Base-by-base conservation (phyloP, 1,140 invertebrate species). In the Drosophila punjabiensis region DNA sequence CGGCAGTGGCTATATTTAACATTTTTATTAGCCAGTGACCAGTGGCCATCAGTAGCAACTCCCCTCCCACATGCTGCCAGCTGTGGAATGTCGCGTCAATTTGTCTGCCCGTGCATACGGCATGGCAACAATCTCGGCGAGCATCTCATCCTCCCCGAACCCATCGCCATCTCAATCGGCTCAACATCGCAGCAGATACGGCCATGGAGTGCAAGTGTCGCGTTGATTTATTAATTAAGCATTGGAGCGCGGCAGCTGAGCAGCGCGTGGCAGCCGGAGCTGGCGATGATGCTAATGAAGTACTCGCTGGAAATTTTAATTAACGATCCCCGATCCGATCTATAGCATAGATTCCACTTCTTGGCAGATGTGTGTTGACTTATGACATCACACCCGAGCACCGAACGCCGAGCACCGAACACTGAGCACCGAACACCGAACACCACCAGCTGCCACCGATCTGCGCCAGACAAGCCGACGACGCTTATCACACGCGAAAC, bases 201-300 rank as follows among this genome's bases (percentile, higher is more conserved):
- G 81, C 74, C 79, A 79, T 76, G 76, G 88, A 91, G 86, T 91
- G 83, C 87, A 92, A 91, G 87, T 92, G 91, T 91, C 91, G 83
- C 91, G 91, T 92, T 92, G 91, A 92, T 92, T 92, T 92, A 92
- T 92, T 92, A 92, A 92, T 92, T 92, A 92, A 92, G 87, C 81
- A 90, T 86, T 79, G 80, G 90, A 81, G 90, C 82, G 76, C 64
- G 76, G 58, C 75, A 60, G 76, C 66, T 64, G 67, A 78, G 65
- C 74, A 84, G 71, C 84, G 84, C 84, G 84, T 88, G 84, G 84
- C 82, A 86, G 81, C 58, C 50, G 75, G 47, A 71, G 75, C 62
- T 79, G 77, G 47, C 81, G 63, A 66, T 58, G 73, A 84, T 81
- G 82, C 85, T 88, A 88, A 88, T 88, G 85, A 88, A 88, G 85